Base-by-base conservation (phyloP, 2,888 invertebrate genomes). In the Drosophila mulleri region DNA sequence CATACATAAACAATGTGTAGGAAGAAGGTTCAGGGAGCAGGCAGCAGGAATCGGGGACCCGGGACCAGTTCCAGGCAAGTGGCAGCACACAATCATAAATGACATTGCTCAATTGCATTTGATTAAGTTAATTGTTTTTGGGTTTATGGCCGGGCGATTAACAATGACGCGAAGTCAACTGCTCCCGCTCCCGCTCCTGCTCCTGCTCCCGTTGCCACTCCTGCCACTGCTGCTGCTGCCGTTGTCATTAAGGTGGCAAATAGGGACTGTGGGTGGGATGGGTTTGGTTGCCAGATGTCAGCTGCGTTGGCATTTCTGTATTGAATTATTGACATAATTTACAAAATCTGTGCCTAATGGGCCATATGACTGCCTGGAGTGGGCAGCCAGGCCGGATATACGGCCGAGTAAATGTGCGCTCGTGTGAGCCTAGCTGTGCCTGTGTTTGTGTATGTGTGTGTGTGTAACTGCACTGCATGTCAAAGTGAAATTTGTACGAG, bases 101-200 rank as follows among this genome's bases (percentile, higher is more conserved):
- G 88, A 88, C 86, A 88, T 85, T 88, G 88, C 86, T 86, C 88
- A 86, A 86, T 86, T 85, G 86, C 85, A 88, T 88, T 86, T 86
- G 87, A 85, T 85, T 86, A 82, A 85, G 75, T 86, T 86, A 86
- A 86, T 86, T 86, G 86, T 86, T 88, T 85, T 86, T 74, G 76
- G 82, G 78, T 68, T 88, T 86, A 88, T 83, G 83, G 78, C 76
- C 68, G 48, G 69, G 66, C 85, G 88, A 83, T 87, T 88, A 85
- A 88, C 85, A 81, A 84, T 83, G 84, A 84, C 87, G 82, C 87
- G 83, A 67, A 72, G 69, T 58, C 67, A 62, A 56, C 54, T 12
- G 26, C 45, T 53, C 9, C 12, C 4, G 14, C 23, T 45, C 26
- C 39, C 54, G 11, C 29, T 50, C n/a, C 47, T 57, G 52, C 67